Evolutionary conservation across 2,888 invertebrate genomes (phyloP).

Genomic region (Cheilosia pagana): DNA sequence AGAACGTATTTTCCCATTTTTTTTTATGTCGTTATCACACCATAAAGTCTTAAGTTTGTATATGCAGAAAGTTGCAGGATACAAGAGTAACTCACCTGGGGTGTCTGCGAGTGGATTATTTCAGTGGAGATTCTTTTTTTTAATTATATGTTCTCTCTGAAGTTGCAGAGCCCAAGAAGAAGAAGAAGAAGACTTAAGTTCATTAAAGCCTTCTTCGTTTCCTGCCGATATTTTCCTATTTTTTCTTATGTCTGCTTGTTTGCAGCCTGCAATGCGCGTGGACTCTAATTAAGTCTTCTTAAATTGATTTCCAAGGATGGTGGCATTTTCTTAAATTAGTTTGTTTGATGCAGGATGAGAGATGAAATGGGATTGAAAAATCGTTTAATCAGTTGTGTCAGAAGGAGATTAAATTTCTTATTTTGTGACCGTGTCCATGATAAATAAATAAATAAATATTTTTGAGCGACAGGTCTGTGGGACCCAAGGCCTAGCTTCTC

Average conservation of each 20-base stretch:
- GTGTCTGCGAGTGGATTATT: neutral
- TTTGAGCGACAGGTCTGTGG: no score
- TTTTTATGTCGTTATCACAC: no score
- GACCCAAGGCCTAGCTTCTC: no score
- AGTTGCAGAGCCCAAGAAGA: neutral
- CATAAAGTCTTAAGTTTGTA: no score
- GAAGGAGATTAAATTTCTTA: no score
- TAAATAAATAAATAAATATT: no score
- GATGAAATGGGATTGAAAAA: no score
- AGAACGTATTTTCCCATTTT: no score
- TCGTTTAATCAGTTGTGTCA: no score
- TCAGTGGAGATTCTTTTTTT: neutral
- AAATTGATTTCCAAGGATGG: conserved; percentile 41
- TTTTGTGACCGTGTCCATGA: no score
- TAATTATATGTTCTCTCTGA: neutral
- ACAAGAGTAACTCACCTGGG: no score
- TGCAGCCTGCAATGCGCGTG: conserved; percentile 11
- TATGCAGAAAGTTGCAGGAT: no score
- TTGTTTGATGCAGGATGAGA: conserved; percentile 1
- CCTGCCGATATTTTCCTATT: neutral
- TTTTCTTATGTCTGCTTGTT: neutral
- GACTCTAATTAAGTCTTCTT: conserved; percentile 31
- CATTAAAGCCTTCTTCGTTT: conserved; percentile 4
- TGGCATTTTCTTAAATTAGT: conserved; percentile 33
- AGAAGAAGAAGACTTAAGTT: neutral